phyloP scores from a whole-genome alignment of 2,113 vertebrate species.

The Acinonyx jubatus region DNA sequence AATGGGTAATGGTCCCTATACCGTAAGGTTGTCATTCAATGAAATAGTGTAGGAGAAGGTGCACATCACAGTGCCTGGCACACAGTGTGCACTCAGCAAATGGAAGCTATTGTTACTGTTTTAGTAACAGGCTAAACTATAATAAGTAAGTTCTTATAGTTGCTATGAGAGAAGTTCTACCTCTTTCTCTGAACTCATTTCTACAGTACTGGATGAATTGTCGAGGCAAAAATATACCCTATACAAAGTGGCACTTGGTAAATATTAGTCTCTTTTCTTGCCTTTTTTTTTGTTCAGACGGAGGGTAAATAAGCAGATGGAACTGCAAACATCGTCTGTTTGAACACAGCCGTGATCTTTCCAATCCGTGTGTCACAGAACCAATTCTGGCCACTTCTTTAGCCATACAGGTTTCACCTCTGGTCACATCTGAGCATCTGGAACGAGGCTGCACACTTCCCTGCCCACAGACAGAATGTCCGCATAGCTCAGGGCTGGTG shows the following conservation, averaged over 20 bases:
- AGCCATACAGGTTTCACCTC: conserved; percentile 23
- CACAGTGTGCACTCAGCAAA: not conserved
- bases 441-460: not conserved
- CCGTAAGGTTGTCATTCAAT: not conserved
- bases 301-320: not conserved
- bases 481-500: not conserved
- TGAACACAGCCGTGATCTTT: not conserved
- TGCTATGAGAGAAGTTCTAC: not conserved
- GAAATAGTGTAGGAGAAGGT: not conserved
- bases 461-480: not conserved
- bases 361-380: not conserved
- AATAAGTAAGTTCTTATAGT: not conserved
- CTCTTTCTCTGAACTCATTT: not conserved
- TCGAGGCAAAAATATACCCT: not conserved
- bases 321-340: not conserved
- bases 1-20: not conserved
- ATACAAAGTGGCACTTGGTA: not conserved
- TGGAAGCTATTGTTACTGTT: not conserved
- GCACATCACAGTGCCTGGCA: not conserved
- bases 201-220: not conserved
- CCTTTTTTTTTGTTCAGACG: conserved; percentile 4
- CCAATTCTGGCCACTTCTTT: not conserved
- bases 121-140: not conserved
- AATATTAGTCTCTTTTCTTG: not conserved
- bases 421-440: not conserved